Base-by-base conservation (phyloP, 2,888 invertebrate genomes). In the Agonum fuliginosum region DNA sequence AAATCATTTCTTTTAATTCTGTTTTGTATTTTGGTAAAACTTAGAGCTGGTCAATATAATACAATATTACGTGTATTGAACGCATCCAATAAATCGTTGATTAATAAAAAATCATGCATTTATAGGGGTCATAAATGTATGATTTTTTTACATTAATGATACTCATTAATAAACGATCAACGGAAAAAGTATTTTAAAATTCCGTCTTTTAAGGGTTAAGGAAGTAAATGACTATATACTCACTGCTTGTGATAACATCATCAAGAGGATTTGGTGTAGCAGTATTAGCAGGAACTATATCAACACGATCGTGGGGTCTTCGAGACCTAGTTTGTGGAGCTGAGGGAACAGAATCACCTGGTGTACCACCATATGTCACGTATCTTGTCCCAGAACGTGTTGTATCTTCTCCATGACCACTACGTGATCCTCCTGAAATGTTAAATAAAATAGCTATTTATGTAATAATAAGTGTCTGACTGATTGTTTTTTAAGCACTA, bases 361-460 rank as follows among this genome's bases (percentile, higher is more conserved):
- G 84, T 24, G 85, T 84, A 24, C 84, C 84, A 3, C 83, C 85
- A 71, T 85, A 85, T 67, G 84, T 84, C 43, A 82, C 85, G 78
- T 84, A 86, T 58, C 84, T 83, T 70, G 81, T 82, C 70, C 82
- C 81, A 46, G 82, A 80, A 78, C 85, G 83, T 46, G 85, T 83
- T 79, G 86, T 86, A 74, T 88, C 88, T 79, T 88, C 88, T 58
- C 86, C 86, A 78, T 88, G 87, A 43, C 86, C 86, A 70, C 88
- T 88, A 81, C 88, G 84, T 54, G 88, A 86, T 77, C 87, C 88
- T 79, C 88, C 88, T 87, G n/a, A n/a, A n/a, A n/a, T n/a, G n/a
- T n/a, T n/a, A n/a, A n/a, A n/a, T n/a, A n/a, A n/a, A n/a, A n/a
- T n/a, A n/a, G n/a, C n/a, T n/a, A n/a, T n/a, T n/a, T n/a, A n/a